Evolutionary conservation across 1,140 invertebrate genomes (phyloP).

Genomic region (Cataglyphis hispanica): DNA sequence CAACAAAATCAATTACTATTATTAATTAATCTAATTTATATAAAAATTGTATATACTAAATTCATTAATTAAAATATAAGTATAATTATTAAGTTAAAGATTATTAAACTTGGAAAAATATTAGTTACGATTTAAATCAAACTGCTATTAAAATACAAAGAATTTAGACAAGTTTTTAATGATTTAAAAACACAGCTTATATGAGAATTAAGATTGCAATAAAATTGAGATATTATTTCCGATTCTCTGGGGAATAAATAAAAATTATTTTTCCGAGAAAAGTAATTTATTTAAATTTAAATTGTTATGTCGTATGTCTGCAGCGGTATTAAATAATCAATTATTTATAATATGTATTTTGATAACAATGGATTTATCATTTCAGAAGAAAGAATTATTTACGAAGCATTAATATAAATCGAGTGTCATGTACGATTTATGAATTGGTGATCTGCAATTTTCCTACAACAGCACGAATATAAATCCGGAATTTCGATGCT

Average conservation of each 20-base stretch:
- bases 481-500: slow-evolving; percentile 31
- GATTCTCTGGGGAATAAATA: not conserved
- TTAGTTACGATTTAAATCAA: not conserved
- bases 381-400: not conserved
- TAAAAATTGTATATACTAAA: not conserved
- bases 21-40: not conserved
- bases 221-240: not conserved
- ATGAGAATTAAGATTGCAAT: not conserved
- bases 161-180: not conserved
- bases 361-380: not conserved
- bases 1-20: not conserved
- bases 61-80: no score
- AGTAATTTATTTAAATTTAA: not conserved
- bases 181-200: not conserved
- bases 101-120: slow-evolving; percentile 10
- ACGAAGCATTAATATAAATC: slow-evolving; percentile 5
- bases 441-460: slow-evolving; percentile 21
- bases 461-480: slow-evolving; percentile 8
- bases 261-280: not conserved
- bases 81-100: no score
- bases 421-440: not conserved
- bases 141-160: not conserved
- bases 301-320: not conserved
- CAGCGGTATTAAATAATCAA: not conserved
- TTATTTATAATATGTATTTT: slow-evolving; percentile 22